These are phyloP conservation scores for Volucella bombylans DNA, from an alignment of 2,888 invertebrate genomes.

Conservation along the genomic window DNA sequence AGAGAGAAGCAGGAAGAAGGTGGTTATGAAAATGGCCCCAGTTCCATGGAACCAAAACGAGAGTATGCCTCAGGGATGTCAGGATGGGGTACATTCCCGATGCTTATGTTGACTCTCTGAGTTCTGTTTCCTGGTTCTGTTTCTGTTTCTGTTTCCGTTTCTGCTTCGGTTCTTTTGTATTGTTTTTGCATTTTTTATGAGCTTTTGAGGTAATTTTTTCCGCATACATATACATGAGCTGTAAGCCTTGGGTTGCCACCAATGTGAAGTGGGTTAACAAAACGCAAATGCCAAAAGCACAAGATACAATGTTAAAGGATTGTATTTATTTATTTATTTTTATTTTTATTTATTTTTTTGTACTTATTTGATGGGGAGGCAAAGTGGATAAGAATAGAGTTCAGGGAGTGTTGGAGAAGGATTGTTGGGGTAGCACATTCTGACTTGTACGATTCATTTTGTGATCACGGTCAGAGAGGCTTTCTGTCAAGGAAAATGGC, in stretches of 20 bases:
- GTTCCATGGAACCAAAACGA: slow-evolving; percentile 29
- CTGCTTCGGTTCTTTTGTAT: slow-evolving; percentile 7
- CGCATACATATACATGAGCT: not conserved
- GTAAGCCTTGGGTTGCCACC: slow-evolving; percentile 10
- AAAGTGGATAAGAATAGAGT: too few relatives aligned
- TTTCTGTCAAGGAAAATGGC: too few relatives aligned
- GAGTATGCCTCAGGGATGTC: not conserved
- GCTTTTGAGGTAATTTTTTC: slow-evolving; percentile 31
- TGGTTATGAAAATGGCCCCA: slow-evolving; percentile 14
- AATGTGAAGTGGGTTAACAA: slow-evolving; percentile 15
- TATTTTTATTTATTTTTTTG: too few relatives aligned
- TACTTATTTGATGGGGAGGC: too few relatives aligned
- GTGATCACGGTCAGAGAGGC: too few relatives aligned
- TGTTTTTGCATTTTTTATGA: slow-evolving; percentile 47
- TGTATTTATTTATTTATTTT: too few relatives aligned
- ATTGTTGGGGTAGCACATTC: too few relatives aligned
- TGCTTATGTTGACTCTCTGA: not conserved
- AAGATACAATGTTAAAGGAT: not conserved
- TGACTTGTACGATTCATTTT: too few relatives aligned
- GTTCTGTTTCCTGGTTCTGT: slow-evolving; percentile 1
- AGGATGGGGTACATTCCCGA: slow-evolving; percentile 10
- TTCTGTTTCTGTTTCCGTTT: slow-evolving; percentile 11
- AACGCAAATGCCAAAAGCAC: slow-evolving; percentile 24
- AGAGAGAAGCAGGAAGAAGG: slow-evolving; percentile 26
- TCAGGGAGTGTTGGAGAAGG: too few relatives aligned